Evolutionary conservation across 1,140 invertebrate species (phyloP).

Genomic region (Lucilia sericata): DNA sequence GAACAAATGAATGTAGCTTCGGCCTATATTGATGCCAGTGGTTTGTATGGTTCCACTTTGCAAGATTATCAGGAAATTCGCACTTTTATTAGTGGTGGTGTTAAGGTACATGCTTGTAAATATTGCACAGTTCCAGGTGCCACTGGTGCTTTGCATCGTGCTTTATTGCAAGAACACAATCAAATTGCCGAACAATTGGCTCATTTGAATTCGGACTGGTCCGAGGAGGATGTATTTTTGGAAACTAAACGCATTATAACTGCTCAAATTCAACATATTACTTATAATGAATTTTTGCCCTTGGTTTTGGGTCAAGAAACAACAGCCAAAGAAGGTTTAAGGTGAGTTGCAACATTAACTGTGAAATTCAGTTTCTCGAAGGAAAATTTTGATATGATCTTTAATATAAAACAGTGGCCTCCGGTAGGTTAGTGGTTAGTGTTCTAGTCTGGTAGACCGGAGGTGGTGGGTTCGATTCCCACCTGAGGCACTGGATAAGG

Average conservation of each 20-base stretch:
- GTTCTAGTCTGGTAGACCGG: too few relatives aligned
- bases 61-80: conserved; percentile 76
- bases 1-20: conserved; percentile 92
- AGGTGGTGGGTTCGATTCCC: too few relatives aligned
- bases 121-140: conserved; percentile 65
- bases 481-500: too few relatives aligned
- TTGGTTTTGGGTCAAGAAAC: conserved; percentile 76
- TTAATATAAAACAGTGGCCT: too few relatives aligned
- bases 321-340: conserved; percentile 66
- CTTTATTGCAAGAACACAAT: conserved; percentile 85
- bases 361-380: too few relatives aligned
- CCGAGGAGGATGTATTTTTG: conserved; percentile 82
- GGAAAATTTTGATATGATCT: too few relatives aligned
- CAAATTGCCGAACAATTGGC: conserved; percentile 80
- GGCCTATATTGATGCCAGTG: conserved; percentile 87
- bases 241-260: conserved; percentile 83
- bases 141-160: conserved; percentile 76
- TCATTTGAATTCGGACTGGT: conserved; percentile 86
- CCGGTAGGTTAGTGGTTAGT: too few relatives aligned
- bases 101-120: conserved; percentile 75
- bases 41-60: conserved; percentile 84
- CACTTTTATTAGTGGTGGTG: conserved; percentile 80
- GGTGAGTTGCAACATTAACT: conserved; percentile 62
- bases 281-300: conserved; percentile 87
- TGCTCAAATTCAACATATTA: conserved; percentile 87